Conservation (phyloP, 2,888 invertebrate species). For the Dicyrtomina minuta region DNA sequence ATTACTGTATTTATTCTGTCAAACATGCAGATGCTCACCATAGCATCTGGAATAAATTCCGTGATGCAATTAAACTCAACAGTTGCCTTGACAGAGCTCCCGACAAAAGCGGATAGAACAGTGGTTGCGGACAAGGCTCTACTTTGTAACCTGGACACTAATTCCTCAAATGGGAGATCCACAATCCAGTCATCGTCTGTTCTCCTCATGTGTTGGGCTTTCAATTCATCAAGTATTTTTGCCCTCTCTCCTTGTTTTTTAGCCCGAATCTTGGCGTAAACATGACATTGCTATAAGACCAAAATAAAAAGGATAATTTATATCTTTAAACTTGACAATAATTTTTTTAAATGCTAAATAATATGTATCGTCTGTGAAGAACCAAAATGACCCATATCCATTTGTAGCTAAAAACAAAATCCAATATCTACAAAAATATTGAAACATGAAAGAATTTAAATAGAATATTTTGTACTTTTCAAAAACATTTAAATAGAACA, state of each 20-base stretch:
- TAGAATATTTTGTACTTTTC: no score
- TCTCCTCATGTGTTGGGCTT: background rate
- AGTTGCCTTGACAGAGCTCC: conserved; percentile 51
- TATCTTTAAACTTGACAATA: background rate
- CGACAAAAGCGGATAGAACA: conserved; percentile 46
- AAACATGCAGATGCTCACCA: conserved; percentile 38
- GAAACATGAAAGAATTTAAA: no score
- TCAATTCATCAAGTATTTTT: no score
- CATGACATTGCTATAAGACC: no score
- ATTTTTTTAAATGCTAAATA: no score
- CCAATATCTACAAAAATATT: no score
- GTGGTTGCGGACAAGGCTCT: conserved; percentile 40
- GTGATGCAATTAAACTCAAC: conserved; percentile 54
- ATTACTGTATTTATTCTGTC: no score
- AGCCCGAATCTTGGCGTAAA: background rate
- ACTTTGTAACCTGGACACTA: conserved; percentile 38
- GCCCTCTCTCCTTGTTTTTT: conserved; percentile 9
- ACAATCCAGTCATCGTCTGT: conserved; percentile 11
- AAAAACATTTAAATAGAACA: no score
- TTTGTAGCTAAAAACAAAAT: no score
- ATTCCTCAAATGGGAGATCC: conserved; percentile 37
- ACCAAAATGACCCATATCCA: no score
- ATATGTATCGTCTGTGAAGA: no score
- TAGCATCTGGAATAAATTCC: conserved; percentile 54
- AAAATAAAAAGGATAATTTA: no score